phyloP scores from a whole-genome alignment of 2,797 vertebrate genomes.

The Rhinophrynus dorsalis region DNA sequence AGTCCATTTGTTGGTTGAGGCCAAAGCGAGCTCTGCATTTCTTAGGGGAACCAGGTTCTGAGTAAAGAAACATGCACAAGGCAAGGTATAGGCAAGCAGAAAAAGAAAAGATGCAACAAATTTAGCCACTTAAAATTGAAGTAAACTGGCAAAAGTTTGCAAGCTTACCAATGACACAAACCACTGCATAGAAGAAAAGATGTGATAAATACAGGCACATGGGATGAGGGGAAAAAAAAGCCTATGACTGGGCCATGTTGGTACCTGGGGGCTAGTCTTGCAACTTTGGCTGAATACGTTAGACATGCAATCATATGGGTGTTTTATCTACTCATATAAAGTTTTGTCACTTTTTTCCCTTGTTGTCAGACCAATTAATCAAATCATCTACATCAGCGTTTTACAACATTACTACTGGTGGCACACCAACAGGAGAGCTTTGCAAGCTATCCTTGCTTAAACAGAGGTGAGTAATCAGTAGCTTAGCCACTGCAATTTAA shows the following conservation, averaged over 20 bases:
- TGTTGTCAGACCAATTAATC: no score
- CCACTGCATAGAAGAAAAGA: not conserved
- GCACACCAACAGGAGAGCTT: no score
- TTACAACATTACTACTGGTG: no score
- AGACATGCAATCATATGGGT: no score
- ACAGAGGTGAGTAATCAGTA: no score
- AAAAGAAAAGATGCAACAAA: conserved; percentile 71
- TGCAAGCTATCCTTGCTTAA: no score
- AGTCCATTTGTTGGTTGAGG: conserved; percentile 99
- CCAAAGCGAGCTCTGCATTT: conserved; percentile 99
- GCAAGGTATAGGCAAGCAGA: conserved; percentile 69
- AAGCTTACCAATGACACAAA: not conserved
- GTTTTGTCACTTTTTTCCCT: no score
- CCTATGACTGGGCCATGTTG: not conserved
- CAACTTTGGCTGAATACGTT: no score
- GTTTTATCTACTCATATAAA: no score
- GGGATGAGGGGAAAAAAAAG: not conserved
- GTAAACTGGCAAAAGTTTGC: conserved; percentile 2
- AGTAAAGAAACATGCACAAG: conserved; percentile 84
- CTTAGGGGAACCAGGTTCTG: conserved; percentile 98
- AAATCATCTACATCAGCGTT: no score
- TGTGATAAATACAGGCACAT: not conserved
- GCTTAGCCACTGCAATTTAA: no score
- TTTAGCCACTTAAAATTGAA: conserved; percentile 61
- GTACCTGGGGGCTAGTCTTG: no score